phyloP scores from a whole-genome alignment of 2,888 invertebrate genomes.

The Branchellion lobata region DNA sequence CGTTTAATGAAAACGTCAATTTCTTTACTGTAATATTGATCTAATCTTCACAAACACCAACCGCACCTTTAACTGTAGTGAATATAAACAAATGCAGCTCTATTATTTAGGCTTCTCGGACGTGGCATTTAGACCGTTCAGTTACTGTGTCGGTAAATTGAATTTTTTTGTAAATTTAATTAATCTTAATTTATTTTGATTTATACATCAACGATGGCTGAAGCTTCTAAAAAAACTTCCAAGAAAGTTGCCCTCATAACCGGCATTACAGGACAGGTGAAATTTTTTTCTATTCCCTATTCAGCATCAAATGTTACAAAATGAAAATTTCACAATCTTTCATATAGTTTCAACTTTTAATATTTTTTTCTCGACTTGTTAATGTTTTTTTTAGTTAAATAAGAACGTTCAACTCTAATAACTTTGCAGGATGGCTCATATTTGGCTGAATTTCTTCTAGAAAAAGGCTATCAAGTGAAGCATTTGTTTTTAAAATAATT shows the following conservation, averaged over 20 bases:
- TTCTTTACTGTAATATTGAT: too few species aligned
- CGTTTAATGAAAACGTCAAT: too few species aligned
- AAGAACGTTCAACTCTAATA: too few species aligned
- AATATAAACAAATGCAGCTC: too few species aligned
- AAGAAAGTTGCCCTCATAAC: slow-evolving; percentile 82
- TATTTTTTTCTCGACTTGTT: background rate
- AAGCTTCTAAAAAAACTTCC: background rate
- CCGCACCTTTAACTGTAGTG: too few species aligned
- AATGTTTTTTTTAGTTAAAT: too few species aligned
- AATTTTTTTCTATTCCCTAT: slow-evolving; percentile 50
- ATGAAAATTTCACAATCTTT: background rate
- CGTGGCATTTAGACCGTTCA: background rate
- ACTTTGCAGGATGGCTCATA: slow-evolving; percentile 89
- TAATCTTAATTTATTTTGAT: too few species aligned
- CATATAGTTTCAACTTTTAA: slow-evolving; percentile 3
- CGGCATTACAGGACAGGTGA: slow-evolving; percentile 95
- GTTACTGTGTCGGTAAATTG: too few species aligned
- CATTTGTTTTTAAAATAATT: background rate
- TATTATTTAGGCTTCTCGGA: background rate
- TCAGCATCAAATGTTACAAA: background rate
- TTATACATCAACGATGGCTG: background rate
- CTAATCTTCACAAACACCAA: too few species aligned
- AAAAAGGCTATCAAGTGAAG: slow-evolving; percentile 77
- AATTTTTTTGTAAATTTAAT: too few species aligned
- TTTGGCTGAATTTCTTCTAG: slow-evolving; percentile 85